Conservation (phyloP, 2,888 invertebrate genomes). For the Drosophila fungiperda region DNA sequence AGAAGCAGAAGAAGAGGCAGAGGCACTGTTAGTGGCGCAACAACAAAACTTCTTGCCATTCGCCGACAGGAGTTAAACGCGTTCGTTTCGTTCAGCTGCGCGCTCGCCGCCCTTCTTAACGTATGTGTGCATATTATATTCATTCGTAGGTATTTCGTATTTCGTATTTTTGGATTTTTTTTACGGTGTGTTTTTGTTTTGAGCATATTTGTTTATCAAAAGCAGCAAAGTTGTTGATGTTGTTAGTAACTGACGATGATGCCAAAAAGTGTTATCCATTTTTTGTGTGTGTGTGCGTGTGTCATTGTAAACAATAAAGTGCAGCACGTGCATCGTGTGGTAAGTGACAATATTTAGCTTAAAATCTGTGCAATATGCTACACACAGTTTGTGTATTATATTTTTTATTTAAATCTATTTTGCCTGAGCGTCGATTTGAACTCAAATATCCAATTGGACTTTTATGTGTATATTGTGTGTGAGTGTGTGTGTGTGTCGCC, state of each 20-base stretch:
- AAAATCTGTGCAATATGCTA: conserved; percentile 56
- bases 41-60: conserved; percentile 57
- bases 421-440: conserved; percentile 16
- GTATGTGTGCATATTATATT: conserved; percentile 20
- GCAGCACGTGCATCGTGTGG: conserved; percentile 1
- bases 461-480: not conserved
- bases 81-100: conserved; percentile 52
- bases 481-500: conserved; percentile 1
- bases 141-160: conserved; percentile 31
- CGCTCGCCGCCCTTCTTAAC: conserved; percentile 46
- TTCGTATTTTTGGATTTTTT: conserved; percentile 18
- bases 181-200: conserved; percentile 24
- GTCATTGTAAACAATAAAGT: conserved; percentile 25
- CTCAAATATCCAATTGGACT: conserved; percentile 45
- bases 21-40: conserved; percentile 29
- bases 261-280: not conserved
- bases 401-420: not conserved
- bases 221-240: not conserved
- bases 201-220: conserved; percentile 9
- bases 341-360: conserved; percentile 49
- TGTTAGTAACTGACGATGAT: conserved; percentile 21
- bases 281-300: not conserved
- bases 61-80: conserved; percentile 62
- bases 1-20: conserved; percentile 16
- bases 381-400: not conserved